phyloP scores from a whole-genome alignment of 30 jellyfish, hydroid and myxozoan genomes.

The Clytia hemisphaerica region DNA sequence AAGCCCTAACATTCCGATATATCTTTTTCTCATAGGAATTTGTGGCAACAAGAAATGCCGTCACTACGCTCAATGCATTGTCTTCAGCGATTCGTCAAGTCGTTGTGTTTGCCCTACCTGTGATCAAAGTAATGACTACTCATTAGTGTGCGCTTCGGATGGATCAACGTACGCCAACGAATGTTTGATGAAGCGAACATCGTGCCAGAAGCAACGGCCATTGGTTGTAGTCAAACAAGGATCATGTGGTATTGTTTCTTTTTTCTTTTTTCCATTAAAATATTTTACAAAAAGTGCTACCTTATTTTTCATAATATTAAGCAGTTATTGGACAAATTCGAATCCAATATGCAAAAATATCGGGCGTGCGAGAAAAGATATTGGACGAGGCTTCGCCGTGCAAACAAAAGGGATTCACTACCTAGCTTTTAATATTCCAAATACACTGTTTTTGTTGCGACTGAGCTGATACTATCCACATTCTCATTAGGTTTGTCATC shows the following conservation, averaged over 20 bases:
- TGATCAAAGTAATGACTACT: not conserved
- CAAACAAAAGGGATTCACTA: too few relatives aligned
- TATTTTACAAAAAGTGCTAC: too few relatives aligned
- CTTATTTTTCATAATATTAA: too few relatives aligned
- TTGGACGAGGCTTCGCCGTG: too few relatives aligned
- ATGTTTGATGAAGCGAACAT: conserved; percentile 13
- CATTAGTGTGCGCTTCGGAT: conserved; percentile 34
- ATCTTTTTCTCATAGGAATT: not conserved
- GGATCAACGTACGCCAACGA: conserved; percentile 22
- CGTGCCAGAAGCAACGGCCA: conserved; percentile 10
- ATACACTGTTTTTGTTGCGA: too few relatives aligned
- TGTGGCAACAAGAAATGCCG: not conserved
- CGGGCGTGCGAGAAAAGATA: too few relatives aligned
- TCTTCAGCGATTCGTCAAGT: not conserved
- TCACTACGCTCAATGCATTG: not conserved
- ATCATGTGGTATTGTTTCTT: conserved; percentile 48
- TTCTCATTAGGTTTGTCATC: too few relatives aligned
- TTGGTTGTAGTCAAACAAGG: not conserved
- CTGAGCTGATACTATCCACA: too few relatives aligned
- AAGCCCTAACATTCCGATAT: not conserved
- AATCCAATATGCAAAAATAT: too few relatives aligned
- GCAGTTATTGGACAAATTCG: too few relatives aligned
- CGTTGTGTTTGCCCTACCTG: conserved; percentile 15
- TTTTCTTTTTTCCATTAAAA: too few relatives aligned
- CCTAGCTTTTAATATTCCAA: too few relatives aligned